Conservation (phyloP, 2,113 vertebrate genomes). For the Danio rerio region GRCz12tu NC_133193.1:47938501-47939000, state of each 20-base stretch:
- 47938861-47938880: constrained; percentile 45
- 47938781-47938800: constrained; percentile 7
- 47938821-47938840: not conserved
- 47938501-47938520: no score
- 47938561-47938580: no score
- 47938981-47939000: not conserved
- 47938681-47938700: no score
- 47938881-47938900: constrained; percentile 34
- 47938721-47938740: no score
- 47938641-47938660: no score
- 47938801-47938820: constrained; percentile 16
- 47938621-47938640: no score
- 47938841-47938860: constrained; percentile 20
- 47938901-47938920: not conserved
- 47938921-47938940: not conserved
- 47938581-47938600: no score
- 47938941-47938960: not conserved
- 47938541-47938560: no score
- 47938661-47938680: no score
- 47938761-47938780: not conserved
- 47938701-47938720: no score
- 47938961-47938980: not conserved
- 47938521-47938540: no score
- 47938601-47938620: no score
- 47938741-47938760: not conserved